Percentiles rank a stretch among this genome's conserved stretches.
Conservation (phyloP, 2,888 invertebrate genomes). For the Lithodes maja region DNA sequence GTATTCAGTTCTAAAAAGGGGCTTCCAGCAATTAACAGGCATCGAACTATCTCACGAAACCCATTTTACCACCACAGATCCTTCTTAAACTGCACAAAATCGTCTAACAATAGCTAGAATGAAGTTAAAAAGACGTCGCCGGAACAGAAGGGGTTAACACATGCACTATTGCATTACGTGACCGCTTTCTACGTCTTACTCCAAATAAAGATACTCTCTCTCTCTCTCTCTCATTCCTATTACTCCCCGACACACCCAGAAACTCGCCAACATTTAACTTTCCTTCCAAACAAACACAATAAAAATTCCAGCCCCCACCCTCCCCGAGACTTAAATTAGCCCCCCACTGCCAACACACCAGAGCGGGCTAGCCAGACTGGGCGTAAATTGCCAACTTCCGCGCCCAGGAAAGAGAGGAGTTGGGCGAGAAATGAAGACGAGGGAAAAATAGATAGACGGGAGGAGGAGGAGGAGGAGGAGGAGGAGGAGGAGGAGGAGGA, state of each 20-base stretch:
- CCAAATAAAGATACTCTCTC: too few species aligned
- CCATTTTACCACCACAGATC: too few species aligned
- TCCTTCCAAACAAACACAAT: constrained; percentile 27
- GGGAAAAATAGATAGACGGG: constrained; percentile 3
- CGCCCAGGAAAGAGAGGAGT: constrained; percentile 2
- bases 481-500: constrained; percentile 10
- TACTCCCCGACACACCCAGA: neutral
- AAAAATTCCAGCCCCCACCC: constrained; percentile 16
- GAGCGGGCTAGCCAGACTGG: neutral
- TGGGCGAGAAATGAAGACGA: neutral
- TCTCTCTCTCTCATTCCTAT: too few species aligned
- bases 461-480: neutral
- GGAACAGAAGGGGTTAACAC: too few species aligned
- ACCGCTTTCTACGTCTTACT: too few species aligned
- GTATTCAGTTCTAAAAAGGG: too few species aligned
- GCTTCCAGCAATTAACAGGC: too few species aligned
- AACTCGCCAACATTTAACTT: constrained; percentile 24
- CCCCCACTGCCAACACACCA: constrained; percentile 6
- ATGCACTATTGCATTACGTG: too few species aligned
- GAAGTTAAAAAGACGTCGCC: too few species aligned
- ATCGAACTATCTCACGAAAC: too few species aligned
- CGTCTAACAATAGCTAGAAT: too few species aligned
- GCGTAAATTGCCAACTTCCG: neutral
- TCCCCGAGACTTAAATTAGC: constrained; percentile 19
- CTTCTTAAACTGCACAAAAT: too few species aligned